Percentiles rank a stretch among this genome's conserved stretches.
Evolutionary conservation across 2,113 vertebrate genomes (phyloP).

Genomic region (Alligator mississippiensis): DNA sequence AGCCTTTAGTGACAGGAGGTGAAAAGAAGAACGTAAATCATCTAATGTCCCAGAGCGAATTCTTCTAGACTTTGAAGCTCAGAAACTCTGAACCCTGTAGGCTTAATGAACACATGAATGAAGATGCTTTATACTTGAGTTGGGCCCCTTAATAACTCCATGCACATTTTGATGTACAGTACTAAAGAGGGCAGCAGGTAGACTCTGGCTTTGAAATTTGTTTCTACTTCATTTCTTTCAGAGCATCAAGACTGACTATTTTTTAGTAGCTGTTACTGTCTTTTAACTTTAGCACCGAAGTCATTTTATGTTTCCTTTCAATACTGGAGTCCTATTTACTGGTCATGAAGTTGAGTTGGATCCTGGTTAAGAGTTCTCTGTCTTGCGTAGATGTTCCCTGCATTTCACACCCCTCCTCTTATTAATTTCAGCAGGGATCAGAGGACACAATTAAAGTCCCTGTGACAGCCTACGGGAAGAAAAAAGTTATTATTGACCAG

Average conservation of each 20-base stretch:
- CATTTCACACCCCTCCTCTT: neutral
- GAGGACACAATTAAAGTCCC: neutral
- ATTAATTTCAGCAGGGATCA: neutral
- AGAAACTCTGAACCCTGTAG: neutral
- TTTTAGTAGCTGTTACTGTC: neutral
- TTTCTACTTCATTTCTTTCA: neutral
- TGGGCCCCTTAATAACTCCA: neutral
- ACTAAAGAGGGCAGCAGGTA: neutral
- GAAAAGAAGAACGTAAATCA: neutral
- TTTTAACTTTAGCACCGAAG: accelerated
- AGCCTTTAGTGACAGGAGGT: neutral
- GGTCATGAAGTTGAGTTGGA: neutral
- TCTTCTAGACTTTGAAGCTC: neutral
- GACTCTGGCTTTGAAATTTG: neutral
- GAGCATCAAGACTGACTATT: neutral
- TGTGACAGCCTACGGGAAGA: neutral
- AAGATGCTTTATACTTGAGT: neutral
- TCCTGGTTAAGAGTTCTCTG: neutral
- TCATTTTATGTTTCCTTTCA: neutral
- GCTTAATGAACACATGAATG: neutral
- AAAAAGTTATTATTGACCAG: neutral
- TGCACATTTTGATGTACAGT: neutral
- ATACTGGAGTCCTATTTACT: neutral
- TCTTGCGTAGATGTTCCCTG: neutral
- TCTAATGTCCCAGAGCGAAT: neutral